Evolutionary conservation across 2,888 invertebrate species (phyloP).

Genomic region (Apamea epomidion): DNA sequence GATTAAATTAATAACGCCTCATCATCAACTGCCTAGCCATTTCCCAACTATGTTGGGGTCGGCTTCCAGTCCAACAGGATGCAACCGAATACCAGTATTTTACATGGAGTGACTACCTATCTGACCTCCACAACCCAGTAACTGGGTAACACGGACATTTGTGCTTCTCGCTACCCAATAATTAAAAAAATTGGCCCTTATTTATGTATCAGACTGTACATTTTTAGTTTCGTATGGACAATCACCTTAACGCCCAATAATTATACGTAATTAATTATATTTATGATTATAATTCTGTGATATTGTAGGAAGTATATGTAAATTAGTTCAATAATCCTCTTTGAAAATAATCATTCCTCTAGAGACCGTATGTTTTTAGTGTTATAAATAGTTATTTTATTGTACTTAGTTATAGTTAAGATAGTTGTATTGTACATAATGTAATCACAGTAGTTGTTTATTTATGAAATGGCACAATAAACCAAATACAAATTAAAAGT

Average conservation of each 20-base stretch:
- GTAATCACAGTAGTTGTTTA: conserved; percentile 77
- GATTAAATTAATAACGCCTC: too few relatives aligned
- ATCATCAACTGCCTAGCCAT: too few relatives aligned
- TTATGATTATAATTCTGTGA: conserved; percentile 79
- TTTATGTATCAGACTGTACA: background rate
- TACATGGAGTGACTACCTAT: too few relatives aligned
- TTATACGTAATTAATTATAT: conserved; percentile 64
- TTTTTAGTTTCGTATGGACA: conserved; percentile 1
- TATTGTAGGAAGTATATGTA: conserved; percentile 77
- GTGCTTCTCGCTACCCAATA: background rate
- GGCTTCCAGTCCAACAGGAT: too few relatives aligned
- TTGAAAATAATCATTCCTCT: conserved; percentile 60
- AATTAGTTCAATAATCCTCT: conserved; percentile 35
- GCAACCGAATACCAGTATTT: too few relatives aligned
- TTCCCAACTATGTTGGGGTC: too few relatives aligned
- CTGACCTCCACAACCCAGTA: too few relatives aligned
- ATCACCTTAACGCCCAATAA: conserved; percentile 41
- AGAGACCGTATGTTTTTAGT: conserved; percentile 33
- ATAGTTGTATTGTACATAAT: conserved; percentile 63
- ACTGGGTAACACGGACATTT: too few relatives aligned
- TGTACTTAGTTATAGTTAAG: conserved; percentile 33
- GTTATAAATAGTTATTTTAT: conserved; percentile 52
- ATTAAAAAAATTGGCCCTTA: background rate
- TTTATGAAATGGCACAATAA: conserved; percentile 83
- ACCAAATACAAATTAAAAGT: conserved; percentile 78